These are phyloP conservation scores for Labeo rohita DNA, from an alignment of 2,113 vertebrate genomes.

Conservation along the genomic window DNA sequence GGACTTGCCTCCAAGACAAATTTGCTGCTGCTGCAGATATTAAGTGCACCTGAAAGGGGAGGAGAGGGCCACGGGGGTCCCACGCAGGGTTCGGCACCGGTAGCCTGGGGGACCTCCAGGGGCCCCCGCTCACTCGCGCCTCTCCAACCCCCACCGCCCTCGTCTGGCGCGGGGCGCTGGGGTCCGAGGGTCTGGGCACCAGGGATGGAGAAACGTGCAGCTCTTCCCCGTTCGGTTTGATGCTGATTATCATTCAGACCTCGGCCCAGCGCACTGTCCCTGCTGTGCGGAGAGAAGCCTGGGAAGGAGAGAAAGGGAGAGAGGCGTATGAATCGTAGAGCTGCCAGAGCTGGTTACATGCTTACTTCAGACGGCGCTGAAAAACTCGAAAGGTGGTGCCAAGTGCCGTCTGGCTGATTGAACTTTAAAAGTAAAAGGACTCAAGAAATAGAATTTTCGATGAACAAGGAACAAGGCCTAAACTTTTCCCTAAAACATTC, in stretches of 20 bases:
- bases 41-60: slow-evolving; percentile 86
- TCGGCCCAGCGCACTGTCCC: slow-evolving; percentile 45
- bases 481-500: not conserved
- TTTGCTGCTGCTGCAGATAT: slow-evolving; percentile 93
- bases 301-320: slow-evolving; percentile 26
- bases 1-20: slow-evolving; percentile 95
- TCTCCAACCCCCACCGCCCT: slow-evolving; percentile 54
- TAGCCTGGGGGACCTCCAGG: slow-evolving; percentile 67
- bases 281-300: slow-evolving; percentile 50
- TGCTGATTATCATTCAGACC: slow-evolving; percentile 61
- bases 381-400: slow-evolving; percentile 7
- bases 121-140: slow-evolving; percentile 61
- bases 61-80: slow-evolving; percentile 65
- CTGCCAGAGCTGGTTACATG: slow-evolving; percentile 29
- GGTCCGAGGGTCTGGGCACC: slow-evolving; percentile 54
- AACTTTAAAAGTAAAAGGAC: not conserved
- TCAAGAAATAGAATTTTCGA: not conserved
- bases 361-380: not conserved
- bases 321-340: not conserved
- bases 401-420: slow-evolving; percentile 6
- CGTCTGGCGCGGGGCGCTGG: slow-evolving; percentile 31
- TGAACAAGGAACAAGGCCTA: slow-evolving; percentile 7
- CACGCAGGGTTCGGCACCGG: slow-evolving; percentile 66
- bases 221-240: slow-evolving; percentile 55
- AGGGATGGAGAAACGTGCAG: slow-evolving; percentile 55